Percentiles rank a stretch among this genome's conserved stretches.
Conservation (phyloP, 2,888 invertebrate genomes). For the Amphipyra tragopoginis region DNA sequence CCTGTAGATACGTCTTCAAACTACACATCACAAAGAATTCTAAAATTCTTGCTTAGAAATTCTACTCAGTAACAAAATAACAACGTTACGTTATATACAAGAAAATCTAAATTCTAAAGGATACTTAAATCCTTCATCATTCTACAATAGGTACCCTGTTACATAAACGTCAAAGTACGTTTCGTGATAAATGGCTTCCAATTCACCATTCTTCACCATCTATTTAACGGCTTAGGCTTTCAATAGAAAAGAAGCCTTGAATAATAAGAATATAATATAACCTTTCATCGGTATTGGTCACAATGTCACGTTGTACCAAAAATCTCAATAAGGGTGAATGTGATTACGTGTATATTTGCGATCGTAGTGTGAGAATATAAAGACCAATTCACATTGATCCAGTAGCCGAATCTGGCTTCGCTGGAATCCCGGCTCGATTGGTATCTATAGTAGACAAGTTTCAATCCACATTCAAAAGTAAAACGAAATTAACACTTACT, state of each 20-base stretch:
- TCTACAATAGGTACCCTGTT: conserved; percentile 2
- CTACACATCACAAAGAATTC: no score
- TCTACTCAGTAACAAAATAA: background rate
- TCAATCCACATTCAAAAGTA: no score
- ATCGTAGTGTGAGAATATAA: no score
- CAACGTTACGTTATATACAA: background rate
- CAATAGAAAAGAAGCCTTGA: conserved; percentile 1
- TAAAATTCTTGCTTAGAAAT: no score
- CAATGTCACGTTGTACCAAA: background rate
- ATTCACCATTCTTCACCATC: conserved; percentile 1
- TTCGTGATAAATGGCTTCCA: conserved; percentile 1
- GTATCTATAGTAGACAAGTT: no score
- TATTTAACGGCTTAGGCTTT: conserved; percentile 5
- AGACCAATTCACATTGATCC: no score
- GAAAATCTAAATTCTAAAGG: background rate
- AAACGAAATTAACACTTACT: no score
- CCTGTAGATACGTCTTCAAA: no score
- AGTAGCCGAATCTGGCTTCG: no score
- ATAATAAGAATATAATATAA: background rate
- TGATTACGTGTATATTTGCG: background rate
- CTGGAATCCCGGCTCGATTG: no score
- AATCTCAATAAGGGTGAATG: background rate
- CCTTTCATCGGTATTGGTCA: background rate
- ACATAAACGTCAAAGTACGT: conserved; percentile 13
- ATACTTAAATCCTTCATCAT: background rate